A percentile compares a stretch with the other conserved stretches of the same genome.
Conservation (phyloP, 2,113 vertebrate species). For the Paramormyrops kingsleyae region DNA sequence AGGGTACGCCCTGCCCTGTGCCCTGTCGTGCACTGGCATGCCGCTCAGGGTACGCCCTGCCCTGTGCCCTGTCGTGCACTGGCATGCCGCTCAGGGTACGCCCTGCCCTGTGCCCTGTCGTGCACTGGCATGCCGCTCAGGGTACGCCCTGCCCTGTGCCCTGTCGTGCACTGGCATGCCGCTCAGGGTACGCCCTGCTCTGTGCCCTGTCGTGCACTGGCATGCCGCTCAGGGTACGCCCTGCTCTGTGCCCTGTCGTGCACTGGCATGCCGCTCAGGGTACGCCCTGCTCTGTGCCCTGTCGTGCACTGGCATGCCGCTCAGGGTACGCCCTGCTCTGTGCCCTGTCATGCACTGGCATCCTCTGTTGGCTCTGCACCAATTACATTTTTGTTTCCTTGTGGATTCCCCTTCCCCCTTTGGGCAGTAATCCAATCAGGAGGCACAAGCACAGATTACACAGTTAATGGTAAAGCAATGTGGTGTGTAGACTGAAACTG, state of each 20-base stretch:
- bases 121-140: not conserved
- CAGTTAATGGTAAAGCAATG: not conserved
- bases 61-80: too few species aligned
- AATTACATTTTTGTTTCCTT: not conserved
- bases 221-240: not conserved
- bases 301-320: not conserved
- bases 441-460: not conserved
- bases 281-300: not conserved
- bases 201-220: not conserved
- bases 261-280: not conserved
- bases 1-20: too few species aligned
- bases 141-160: not conserved
- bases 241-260: not conserved
- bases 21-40: too few species aligned
- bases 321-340: not conserved
- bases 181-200: not conserved
- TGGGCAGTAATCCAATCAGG: not conserved
- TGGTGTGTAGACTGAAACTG: not conserved
- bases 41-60: too few species aligned
- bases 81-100: too few species aligned
- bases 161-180: not conserved
- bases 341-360: too few species aligned
- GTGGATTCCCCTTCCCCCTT: not conserved
- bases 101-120: not conserved
- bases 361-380: not conserved